Percentiles rank a stretch among this genome's conserved stretches.
Evolutionary conservation across 1,140 invertebrate species (phyloP).

Genomic region (Lepidurus couesii): DNA sequence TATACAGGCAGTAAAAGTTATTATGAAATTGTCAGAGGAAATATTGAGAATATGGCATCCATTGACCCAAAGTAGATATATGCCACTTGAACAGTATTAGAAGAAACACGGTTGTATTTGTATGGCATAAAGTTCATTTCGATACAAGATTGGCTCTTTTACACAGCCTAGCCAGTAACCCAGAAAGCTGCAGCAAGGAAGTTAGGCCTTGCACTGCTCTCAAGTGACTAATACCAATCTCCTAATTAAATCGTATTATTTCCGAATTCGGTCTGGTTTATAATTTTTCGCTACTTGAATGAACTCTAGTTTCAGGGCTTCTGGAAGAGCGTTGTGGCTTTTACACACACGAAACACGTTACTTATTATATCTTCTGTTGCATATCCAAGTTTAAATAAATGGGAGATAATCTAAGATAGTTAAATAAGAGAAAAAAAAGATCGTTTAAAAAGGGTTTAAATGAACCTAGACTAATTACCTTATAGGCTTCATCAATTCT

Average conservation of each 20-base stretch:
- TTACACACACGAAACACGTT: constrained; percentile 93
- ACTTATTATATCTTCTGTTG: constrained; percentile 89
- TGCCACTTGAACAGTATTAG: too few species aligned
- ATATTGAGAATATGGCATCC: too few species aligned
- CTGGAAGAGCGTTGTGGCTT: constrained; percentile 64
- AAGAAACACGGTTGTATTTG: not conserved
- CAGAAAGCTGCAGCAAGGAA: constrained; percentile 83
- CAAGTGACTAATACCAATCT: constrained; percentile 89
- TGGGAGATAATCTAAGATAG: constrained; percentile 65
- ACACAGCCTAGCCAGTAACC: constrained; percentile 77
- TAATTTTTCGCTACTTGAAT: constrained; percentile 59
- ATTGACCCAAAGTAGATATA: too few species aligned
- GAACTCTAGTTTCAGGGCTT: constrained; percentile 77
- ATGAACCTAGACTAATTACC: constrained; percentile 44
- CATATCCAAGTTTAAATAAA: constrained; percentile 89
- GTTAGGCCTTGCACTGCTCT: constrained; percentile 81
- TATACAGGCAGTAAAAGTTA: too few species aligned
- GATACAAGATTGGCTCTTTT: constrained; percentile 36
- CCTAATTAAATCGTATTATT: constrained; percentile 50
- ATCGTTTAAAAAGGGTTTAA: constrained; percentile 27
- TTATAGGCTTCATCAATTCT: constrained; percentile 84
- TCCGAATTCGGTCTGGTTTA: not conserved
- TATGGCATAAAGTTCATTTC: not conserved
- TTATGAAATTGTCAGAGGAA: too few species aligned
- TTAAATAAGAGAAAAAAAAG: constrained; percentile 31